phyloP scores from a whole-genome alignment of 2,797 vertebrate genomes.

The Crocidura indochinensis region DNA sequence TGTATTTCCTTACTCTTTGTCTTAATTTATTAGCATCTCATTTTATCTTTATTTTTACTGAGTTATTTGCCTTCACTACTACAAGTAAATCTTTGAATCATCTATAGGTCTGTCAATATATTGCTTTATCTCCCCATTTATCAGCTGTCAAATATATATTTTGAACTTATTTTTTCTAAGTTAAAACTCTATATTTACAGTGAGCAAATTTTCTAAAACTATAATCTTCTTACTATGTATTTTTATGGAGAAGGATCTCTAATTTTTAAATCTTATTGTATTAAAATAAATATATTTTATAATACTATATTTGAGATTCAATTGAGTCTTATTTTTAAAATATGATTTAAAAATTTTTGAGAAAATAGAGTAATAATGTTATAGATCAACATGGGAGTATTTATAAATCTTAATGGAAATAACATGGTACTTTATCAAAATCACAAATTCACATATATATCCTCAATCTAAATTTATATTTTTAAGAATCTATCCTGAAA shows the following conservation, averaged over 20 bases:
- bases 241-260: not conserved
- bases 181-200: slow-evolving; percentile 38
- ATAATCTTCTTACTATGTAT: not conserved
- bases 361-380: not conserved
- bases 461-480: not conserved
- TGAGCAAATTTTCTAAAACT: not conserved
- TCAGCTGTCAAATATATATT: not conserved
- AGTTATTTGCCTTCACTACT: not conserved
- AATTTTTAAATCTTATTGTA: slow-evolving; percentile 18
- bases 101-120: not conserved
- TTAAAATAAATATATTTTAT: not conserved
- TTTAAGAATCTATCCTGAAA: not conserved
- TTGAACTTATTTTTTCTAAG: not conserved
- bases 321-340: not conserved
- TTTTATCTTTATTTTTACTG: not conserved
- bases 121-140: not conserved
- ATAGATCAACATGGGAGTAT: not conserved
- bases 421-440: slow-evolving; percentile 4
- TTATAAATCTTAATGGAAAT: not conserved
- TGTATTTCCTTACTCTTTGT: not conserved
- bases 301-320: not conserved
- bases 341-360: not conserved
- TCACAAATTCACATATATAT: not conserved
- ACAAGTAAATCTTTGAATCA: not conserved
- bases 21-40: not conserved